Percentiles rank a stretch among this genome's conserved stretches.
phyloP scores from a whole-genome alignment of 2,113 vertebrate species.

The Anhinga anhinga region DNA sequence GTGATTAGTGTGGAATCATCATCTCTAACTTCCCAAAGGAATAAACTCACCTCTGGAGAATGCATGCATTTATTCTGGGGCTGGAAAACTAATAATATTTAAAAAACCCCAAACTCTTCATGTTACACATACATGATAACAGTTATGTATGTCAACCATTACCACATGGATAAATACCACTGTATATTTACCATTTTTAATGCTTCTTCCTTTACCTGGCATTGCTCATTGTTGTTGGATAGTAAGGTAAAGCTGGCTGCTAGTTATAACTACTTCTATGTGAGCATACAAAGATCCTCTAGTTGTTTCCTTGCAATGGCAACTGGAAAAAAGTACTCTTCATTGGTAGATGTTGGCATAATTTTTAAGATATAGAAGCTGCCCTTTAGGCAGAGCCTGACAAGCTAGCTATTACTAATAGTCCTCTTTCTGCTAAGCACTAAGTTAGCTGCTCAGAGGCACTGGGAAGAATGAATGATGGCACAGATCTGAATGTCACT shows the following conservation, averaged over 20 bases:
- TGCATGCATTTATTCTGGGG: neutral
- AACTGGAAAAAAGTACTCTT: neutral
- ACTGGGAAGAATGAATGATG: neutral
- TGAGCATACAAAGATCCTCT: neutral
- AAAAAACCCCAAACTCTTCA: neutral
- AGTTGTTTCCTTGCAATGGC: neutral
- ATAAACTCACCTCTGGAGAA: neutral
- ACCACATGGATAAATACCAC: neutral
- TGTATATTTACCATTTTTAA: neutral
- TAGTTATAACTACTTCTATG: neutral
- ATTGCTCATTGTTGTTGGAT: neutral
- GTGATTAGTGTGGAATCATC: neutral
- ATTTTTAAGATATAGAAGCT: neutral
- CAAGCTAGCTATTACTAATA: neutral
- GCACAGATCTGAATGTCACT: neutral
- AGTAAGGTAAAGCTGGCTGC: neutral
- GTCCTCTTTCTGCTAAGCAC: neutral
- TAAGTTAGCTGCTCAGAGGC: neutral
- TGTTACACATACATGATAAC: neutral
- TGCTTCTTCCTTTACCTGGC: neutral
- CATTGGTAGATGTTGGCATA: neutral
- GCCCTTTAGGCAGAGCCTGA: neutral
- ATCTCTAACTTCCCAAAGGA: neutral
- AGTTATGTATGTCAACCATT: neutral
- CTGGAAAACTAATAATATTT: neutral